Evolutionary conservation across 2,113 vertebrate species (phyloP).

Genomic region (Macaca fascicularis): T2T-MFA8v1.1 NC_088392.1:41892501-41893000

Average conservation of each 20-base stretch:
- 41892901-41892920: not conserved
- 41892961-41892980: not conserved
- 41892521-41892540: not conserved
- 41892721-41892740: not conserved
- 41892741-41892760: not conserved
- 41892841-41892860: not conserved
- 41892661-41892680: not conserved
- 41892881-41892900: not conserved
- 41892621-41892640: not conserved
- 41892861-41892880: not conserved
- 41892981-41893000: not conserved
- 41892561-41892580: not conserved
- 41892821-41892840: constrained; percentile 3
- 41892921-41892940: not conserved
- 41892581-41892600: not conserved
- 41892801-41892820: not conserved
- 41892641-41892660: too few relatives aligned
- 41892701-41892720: not conserved
- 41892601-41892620: not conserved
- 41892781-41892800: not conserved
- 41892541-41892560: not conserved
- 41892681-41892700: not conserved
- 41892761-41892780: not conserved
- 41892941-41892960: not conserved
- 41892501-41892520: not conserved